Base-by-base conservation (phyloP, 1,140 invertebrate species). In the Anastrepha obliqua region DNA sequence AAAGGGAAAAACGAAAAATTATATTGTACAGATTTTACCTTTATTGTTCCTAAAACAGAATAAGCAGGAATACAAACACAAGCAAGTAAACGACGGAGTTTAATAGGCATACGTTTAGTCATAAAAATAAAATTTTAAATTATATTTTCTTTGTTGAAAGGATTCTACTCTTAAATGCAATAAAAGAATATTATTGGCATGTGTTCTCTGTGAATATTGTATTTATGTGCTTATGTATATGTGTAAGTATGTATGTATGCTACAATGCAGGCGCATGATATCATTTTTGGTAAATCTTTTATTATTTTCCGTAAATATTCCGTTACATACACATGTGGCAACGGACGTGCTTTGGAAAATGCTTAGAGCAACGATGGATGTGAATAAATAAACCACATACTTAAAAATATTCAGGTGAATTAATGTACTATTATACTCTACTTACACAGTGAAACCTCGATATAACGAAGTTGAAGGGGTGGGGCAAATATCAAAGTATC, bases 21-120 rank as follows among this genome's bases (percentile, higher is more conserved):
- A 74, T 44, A 74, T 74, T 74, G 15, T 74, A 47, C 67, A 74
- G 8, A 74, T 74, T 74, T 74, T 44, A 74, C 67, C 42, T 74
- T 74, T 74, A 74, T 74, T 47, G 42, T 74, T 47, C 44, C 67
- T 17, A 74, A 44, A 74, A 74, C 29, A 42, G 11, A 55, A 55
- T 44, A 39, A 74, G 15, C 67, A 47, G 13, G 39, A 74, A 74
- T 44, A 47, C 17, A 42, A 11, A 42, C 39, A 47, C 9, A 44
- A 39, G 15, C 67, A 44, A 15, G 44, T 4, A 17, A 8, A 2
- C 51, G 11, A 3, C 11, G 51, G 11, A 8, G 11, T 55, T 55
- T 44, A 65, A 65, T 65, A 70, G 65, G 29, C 67, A 74, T 29
- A 29, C 29, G 29, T 29, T 29, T 29, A 1, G 29, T 29, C 29